Conservation (phyloP, 2,888 invertebrate species). For the Caenorhabditis virilis region DNA sequence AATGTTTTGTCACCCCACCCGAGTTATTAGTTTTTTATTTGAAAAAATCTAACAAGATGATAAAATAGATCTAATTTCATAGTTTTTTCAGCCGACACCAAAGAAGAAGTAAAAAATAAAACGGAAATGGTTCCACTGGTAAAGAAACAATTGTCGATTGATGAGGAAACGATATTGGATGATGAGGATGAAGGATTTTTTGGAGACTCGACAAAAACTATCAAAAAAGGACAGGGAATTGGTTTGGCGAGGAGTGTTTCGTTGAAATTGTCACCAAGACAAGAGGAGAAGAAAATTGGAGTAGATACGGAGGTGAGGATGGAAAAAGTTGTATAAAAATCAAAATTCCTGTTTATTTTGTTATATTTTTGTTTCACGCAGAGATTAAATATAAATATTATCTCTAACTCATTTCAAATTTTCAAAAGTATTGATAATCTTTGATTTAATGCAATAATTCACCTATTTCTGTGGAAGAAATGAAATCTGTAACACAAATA, state of each 20-base stretch:
- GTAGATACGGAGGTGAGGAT: conserved; percentile 16
- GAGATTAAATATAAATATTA: neutral
- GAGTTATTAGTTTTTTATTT: too few relatives aligned
- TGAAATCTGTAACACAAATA: too few relatives aligned
- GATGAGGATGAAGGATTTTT: conserved; percentile 20
- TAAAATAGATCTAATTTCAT: too few relatives aligned
- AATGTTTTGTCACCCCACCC: too few relatives aligned
- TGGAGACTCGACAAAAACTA: conserved; percentile 30
- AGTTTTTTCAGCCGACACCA: too few relatives aligned
- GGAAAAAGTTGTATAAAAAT: neutral
- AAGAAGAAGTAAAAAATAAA: too few relatives aligned
- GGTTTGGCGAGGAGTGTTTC: conserved; percentile 23
- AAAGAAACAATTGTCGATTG: conserved; percentile 31
- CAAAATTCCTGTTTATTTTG: neutral
- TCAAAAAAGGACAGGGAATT: conserved; percentile 21
- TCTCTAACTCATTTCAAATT: neutral
- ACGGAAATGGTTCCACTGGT: conserved; percentile 29
- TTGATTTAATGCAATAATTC: too few relatives aligned
- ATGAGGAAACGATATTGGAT: conserved; percentile 18
- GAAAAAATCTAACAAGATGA: too few relatives aligned
- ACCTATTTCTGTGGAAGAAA: too few relatives aligned
- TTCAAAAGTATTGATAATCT: neutral
- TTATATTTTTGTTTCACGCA: neutral
- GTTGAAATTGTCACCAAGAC: conserved; percentile 16
- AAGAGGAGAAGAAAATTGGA: conserved; percentile 6